Base-by-base conservation (phyloP, 64 coral and sea anemone genomes). In the Anthopleura sola region DNA sequence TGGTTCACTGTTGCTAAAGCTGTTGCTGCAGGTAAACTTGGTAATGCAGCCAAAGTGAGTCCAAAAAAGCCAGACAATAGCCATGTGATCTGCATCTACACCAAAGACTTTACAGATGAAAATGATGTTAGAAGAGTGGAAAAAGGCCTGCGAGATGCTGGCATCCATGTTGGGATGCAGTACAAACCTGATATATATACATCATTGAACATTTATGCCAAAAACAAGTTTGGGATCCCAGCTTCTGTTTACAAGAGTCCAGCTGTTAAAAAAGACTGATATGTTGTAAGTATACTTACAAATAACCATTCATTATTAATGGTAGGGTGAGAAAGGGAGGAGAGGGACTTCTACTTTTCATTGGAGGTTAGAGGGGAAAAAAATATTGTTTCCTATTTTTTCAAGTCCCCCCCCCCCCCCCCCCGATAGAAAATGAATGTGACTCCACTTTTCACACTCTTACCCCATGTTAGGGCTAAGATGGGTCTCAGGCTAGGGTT, bases 151-250 rank as follows among this genome's bases (percentile, higher is more conserved):
- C 54, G 86, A 77, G 20, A 78, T 16, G 12, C 51, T 20, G 75
- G 75, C 21, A 78, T 87, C n/a, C 49, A 13, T 57, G 49, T 40
- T 38, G 18, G 8, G 10, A 55, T 87, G 86, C 10, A 15, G 0
- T 87, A 87, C 75, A 87, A 87, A 10, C 49, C 86, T 56, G 75
- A 87, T 78, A 75, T 87, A 9, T 79, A 87, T 29, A 87, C 86
- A 58, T 37, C 21, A 15, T 50, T 87, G 71, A 36, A 55, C 55
- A 87, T 87, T n/a, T 87, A 79, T 79, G 44, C 36, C 38, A 79
- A 79, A 11, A 79, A 79, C 24, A 79, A 79, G n/a, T 33, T 79
- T 19, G 76, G 76, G 1, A 79, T 79, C 6, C 38, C 19, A 47
- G 37, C 39, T 44, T 79, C 37, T 48, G 44, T 79, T 24, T 79